Percentiles rank a stretch among this genome's conserved stretches.
phyloP scores from a whole-genome alignment of 2,797 vertebrate genomes.

The Balearica regulorum region DNA sequence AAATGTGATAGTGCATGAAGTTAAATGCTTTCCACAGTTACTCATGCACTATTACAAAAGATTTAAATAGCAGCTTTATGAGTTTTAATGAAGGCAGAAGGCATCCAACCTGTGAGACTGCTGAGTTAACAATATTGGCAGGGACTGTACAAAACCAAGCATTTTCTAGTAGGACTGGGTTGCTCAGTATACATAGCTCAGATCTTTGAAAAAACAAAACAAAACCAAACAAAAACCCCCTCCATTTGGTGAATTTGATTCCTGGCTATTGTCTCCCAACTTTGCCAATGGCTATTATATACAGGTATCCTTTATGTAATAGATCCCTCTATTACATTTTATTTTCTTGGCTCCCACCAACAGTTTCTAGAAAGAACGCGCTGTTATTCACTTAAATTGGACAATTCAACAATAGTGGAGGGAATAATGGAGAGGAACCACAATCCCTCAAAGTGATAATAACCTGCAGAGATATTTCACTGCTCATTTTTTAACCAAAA shows the following conservation, averaged over 20 bases:
- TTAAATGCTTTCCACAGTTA: neutral
- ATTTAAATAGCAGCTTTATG: neutral
- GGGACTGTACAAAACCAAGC: neutral
- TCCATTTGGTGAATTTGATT: neutral
- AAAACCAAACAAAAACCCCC: neutral
- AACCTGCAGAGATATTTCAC: constrained; percentile 60
- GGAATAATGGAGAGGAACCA: constrained; percentile 49
- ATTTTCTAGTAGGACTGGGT: neutral
- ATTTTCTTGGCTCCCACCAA: constrained; percentile 47
- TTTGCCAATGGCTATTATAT: constrained; percentile 28
- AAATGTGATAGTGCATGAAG: neutral
- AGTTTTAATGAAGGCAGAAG: neutral
- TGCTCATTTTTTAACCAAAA: constrained; percentile 61
- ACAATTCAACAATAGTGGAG: constrained; percentile 54
- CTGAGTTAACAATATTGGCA: neutral
- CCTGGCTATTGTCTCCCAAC: constrained; percentile 17
- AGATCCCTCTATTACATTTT: constrained; percentile 24
- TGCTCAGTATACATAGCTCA: neutral
- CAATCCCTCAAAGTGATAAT: constrained; percentile 62
- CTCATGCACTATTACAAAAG: neutral
- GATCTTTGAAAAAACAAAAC: neutral
- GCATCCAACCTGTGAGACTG: neutral
- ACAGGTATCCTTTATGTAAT: constrained; percentile 20
- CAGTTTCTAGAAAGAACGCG: constrained; percentile 33
- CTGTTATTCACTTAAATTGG: constrained; percentile 50